These are phyloP conservation scores for Melanerpes formicivorus DNA, from an alignment of 2,113 vertebrate species.

Conservation along the genomic window DNA sequence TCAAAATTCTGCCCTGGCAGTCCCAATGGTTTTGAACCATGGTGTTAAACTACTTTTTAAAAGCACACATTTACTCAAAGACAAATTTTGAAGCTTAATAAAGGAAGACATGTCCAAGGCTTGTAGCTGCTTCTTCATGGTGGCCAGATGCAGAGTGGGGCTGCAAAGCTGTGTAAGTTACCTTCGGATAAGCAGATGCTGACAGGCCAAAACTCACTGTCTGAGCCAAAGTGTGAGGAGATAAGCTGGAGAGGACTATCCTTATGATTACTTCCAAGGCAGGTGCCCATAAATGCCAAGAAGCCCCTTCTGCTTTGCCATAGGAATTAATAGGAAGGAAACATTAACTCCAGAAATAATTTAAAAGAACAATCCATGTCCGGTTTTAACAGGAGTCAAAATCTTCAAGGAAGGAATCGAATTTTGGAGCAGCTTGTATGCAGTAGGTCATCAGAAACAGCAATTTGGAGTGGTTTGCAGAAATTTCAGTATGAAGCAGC, in stretches of 20 bases:
- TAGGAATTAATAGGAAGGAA: background rate
- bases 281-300: background rate
- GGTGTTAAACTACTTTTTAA: conserved; percentile 30
- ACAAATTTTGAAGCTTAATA: conserved; percentile 61
- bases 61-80: conserved; percentile 27
- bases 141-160: background rate
- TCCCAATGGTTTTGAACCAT: conserved; percentile 24
- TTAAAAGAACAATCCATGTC: background rate
- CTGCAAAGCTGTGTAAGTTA: background rate
- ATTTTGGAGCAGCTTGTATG: background rate
- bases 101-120: conserved; percentile 49
- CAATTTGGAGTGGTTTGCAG: background rate
- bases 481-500: background rate
- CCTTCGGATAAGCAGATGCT: background rate
- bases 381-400: background rate
- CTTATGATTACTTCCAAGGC: background rate
- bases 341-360: background rate
- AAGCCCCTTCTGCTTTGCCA: background rate
- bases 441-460: background rate
- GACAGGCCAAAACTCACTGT: background rate
- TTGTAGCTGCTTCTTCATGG: background rate
- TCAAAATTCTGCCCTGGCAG: conserved; percentile 56
- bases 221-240: background rate
- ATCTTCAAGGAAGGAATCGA: background rate
- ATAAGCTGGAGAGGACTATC: background rate